phyloP scores from a whole-genome alignment of 2,797 vertebrate genomes.

The Threskiornis aethiopicus region DNA sequence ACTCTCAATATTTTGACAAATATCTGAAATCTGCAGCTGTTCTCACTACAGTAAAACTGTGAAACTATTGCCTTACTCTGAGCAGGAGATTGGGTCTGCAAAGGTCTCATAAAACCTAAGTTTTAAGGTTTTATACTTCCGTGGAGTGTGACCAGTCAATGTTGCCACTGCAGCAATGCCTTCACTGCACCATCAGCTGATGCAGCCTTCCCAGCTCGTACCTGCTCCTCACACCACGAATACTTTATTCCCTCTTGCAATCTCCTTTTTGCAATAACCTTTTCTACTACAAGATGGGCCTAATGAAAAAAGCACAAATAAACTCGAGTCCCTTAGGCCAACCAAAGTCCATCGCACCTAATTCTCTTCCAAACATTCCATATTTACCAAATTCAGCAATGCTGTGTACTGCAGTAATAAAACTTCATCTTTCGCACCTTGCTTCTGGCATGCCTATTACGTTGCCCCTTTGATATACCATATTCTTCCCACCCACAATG shows the following conservation, averaged over 20 bases:
- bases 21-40: background rate
- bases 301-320: background rate
- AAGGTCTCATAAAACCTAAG: background rate
- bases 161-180: background rate
- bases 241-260: background rate
- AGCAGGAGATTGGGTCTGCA: background rate
- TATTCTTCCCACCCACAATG: background rate
- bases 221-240: background rate
- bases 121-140: background rate
- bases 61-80: background rate
- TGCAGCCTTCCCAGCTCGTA: background rate
- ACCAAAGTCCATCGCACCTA: background rate
- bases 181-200: background rate
- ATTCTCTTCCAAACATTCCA: background rate
- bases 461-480: background rate
- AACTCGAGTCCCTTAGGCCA: background rate
- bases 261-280: background rate
- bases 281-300: background rate
- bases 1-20: background rate
- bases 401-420: background rate
- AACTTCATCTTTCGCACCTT: background rate
- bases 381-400: background rate
- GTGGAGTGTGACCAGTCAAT: background rate
- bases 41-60: background rate
- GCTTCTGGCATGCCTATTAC: background rate